phyloP scores from a whole-genome alignment of 1,140 invertebrate species.

The Papilio polyxenes region DNA sequence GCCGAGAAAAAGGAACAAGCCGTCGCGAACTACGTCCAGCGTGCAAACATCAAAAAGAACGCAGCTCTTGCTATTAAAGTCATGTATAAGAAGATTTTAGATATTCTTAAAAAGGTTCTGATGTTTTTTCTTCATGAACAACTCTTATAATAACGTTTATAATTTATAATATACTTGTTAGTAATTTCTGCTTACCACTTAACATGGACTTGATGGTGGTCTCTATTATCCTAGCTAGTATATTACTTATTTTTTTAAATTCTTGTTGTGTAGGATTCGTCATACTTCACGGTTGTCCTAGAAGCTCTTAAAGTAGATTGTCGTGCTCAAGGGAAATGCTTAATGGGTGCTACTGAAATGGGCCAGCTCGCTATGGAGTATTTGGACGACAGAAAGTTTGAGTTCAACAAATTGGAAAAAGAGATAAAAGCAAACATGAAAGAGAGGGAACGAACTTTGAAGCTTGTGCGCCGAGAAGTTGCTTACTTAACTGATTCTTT shows the following conservation, averaged over 20 bases:
- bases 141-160: neutral
- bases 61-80: constrained; percentile 82
- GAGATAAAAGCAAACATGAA: constrained; percentile 83
- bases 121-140: neutral
- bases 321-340: constrained; percentile 80
- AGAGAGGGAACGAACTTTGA: constrained; percentile 80
- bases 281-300: constrained; percentile 82
- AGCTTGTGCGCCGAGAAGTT: constrained; percentile 78
- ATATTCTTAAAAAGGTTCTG: constrained; percentile 83
- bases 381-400: constrained; percentile 81
- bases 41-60: constrained; percentile 82
- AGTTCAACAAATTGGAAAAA: constrained; percentile 81
- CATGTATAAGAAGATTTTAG: constrained; percentile 82
- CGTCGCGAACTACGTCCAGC: constrained; percentile 80
- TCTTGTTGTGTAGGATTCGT: constrained; percentile 78
- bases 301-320: constrained; percentile 81
- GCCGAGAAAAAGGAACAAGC: constrained; percentile 79
- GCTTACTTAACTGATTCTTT: constrained; percentile 81
- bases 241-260: neutral
- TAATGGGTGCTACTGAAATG: constrained; percentile 82
- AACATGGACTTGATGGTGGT: neutral
- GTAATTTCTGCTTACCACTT: neutral
- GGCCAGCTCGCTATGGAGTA: constrained; percentile 84
- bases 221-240: neutral
- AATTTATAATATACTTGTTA: too few relatives aligned